phyloP scores from a whole-genome alignment of 2,113 vertebrate genomes.

The Centropus bengalensis region DNA sequence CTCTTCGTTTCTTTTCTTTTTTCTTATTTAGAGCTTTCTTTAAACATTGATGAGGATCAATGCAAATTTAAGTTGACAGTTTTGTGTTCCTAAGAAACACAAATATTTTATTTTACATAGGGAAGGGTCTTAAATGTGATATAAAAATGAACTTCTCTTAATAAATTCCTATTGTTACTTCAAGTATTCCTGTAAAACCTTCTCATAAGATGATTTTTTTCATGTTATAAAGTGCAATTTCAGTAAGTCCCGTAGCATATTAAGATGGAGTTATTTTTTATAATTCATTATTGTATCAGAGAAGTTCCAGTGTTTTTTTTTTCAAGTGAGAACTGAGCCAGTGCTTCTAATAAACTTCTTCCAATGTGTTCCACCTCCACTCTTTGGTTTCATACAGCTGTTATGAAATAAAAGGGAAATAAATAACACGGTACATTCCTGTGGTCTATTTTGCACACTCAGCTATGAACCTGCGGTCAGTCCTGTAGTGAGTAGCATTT shows the following conservation, averaged over 20 bases:
- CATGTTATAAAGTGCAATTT: neutral
- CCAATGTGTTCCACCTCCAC: neutral
- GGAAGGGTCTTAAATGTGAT: neutral
- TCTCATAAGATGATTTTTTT: neutral
- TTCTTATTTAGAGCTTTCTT: neutral
- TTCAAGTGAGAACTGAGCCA: neutral
- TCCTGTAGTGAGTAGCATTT: neutral
- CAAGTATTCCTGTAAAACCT: neutral
- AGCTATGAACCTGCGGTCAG: neutral
- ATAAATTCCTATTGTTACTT: neutral
- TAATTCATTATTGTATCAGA: neutral
- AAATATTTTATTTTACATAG: neutral
- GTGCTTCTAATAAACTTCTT: neutral
- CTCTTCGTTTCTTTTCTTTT: neutral
- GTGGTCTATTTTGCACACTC: neutral
- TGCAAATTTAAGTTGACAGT: neutral
- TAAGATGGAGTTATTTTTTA: neutral
- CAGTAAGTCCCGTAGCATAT: neutral
- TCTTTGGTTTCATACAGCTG: slow-evolving; percentile 1
- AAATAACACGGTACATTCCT: neutral
- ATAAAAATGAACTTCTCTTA: neutral
- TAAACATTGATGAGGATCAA: neutral
- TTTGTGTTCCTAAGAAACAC: neutral
- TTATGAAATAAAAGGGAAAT: neutral
- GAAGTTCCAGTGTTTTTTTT: neutral